Evolutionary conservation across 2,113 vertebrate genomes (phyloP), one percentile per base, ranked within the genome.

Genomic region (Chinchilla lanigera): DNA sequence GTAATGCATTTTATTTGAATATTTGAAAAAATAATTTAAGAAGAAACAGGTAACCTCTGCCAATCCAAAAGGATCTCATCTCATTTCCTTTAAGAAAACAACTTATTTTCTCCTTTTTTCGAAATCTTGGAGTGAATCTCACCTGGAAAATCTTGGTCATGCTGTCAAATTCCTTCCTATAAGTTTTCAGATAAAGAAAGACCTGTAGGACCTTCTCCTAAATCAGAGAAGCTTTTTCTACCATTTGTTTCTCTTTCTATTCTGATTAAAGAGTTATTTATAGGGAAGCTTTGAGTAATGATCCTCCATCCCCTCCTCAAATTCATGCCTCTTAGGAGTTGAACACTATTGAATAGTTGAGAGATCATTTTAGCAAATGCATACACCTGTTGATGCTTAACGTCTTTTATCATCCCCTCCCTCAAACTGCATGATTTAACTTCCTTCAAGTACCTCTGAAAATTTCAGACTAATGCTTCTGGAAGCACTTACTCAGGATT

Each of bases 191-290:
- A 97, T 96, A 96, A 97, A 94, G 98, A 96, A 89, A 97, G 78
- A 80, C 94, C 96, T 98, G 92, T 2, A 92, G 61, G 61, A 86
- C 93, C 83, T 93, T 97, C 88, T 77, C 78, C 91, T 97, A 97
- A 81, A 65, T 73, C 92, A 83, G 97, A 95, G 86, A 63, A 90
- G 63, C 94, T 87, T 97, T 97, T 93, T 65, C 95, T 82, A 84
- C 52, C 75, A 93, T n/a, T 90, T 95, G 78, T 28, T 93, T 95
- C 75, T 89, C 80, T 95, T 97, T 92, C 80, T 97, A 12, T 69
- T 97, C 88, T 95, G 94, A 73, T 98, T 97, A 97, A 93, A 93
- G 93, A 95, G 96, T 97, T 98, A 98, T 98, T 97, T 97, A 97
- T 98, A 98, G 98, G 88, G 88, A 94, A 87, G 86, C 67, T 65